Evolutionary conservation across 2,113 vertebrate genomes (phyloP).

Genomic region (Eira barbara): DNA sequence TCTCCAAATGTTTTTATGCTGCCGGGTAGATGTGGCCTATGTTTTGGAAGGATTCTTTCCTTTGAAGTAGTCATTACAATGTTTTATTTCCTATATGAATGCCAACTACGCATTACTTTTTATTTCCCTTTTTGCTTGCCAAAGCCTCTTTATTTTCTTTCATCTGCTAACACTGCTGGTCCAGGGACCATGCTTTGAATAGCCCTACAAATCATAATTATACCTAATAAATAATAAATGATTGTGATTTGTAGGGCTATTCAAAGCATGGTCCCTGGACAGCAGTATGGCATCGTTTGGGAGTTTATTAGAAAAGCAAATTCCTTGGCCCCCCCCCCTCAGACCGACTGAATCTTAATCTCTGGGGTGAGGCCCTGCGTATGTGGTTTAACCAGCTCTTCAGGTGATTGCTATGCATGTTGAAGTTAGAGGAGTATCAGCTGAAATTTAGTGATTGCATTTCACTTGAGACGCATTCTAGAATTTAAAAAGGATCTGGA

Average conservation of each 20-base stretch:
- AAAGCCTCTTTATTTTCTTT: slow-evolving; percentile 44
- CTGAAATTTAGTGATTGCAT: background rate
- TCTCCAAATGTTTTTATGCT: slow-evolving; percentile 37
- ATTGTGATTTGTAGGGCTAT: background rate
- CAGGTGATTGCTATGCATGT: background rate
- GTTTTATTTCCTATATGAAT: slow-evolving; percentile 15
- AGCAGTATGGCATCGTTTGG: background rate
- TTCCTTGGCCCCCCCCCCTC: background rate
- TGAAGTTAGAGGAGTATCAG: background rate
- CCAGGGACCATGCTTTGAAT: no score
- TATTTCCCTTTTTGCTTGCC: slow-evolving; percentile 45
- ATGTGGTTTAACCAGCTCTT: background rate
- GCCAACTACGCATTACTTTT: slow-evolving; percentile 32
- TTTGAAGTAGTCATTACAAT: slow-evolving; percentile 14
- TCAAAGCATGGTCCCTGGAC: background rate
- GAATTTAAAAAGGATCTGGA: background rate
- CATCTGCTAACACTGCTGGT: background rate
- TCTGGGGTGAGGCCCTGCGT: background rate
- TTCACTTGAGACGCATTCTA: background rate
- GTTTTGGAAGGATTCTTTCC: slow-evolving; percentile 38
- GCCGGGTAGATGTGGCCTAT: background rate
- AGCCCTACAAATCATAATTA: no score
- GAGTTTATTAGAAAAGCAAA: slow-evolving; percentile 25
- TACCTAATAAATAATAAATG: background rate
- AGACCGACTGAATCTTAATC: background rate